Percentiles rank a stretch among this genome's conserved stretches.
phyloP scores from a whole-genome alignment of 2,113 vertebrate species.

The Syrmaticus mikado region DNA sequence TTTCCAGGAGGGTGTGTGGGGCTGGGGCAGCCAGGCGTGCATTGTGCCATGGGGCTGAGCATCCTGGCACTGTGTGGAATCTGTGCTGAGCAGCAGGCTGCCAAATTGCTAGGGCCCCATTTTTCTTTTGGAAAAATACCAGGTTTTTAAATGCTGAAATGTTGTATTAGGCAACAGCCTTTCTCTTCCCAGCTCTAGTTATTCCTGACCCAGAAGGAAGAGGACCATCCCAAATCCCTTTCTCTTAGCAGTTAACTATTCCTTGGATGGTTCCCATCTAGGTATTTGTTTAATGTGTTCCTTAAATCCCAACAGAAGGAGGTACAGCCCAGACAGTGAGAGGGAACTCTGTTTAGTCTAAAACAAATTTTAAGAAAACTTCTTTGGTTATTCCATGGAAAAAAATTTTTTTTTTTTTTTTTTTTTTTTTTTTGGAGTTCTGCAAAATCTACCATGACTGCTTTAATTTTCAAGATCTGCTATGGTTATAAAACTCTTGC shows the following conservation, averaged over 20 bases:
- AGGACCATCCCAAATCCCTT: not conserved
- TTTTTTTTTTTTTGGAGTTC: no score
- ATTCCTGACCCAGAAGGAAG: not conserved
- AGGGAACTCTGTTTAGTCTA: not conserved
- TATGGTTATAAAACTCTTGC: not conserved
- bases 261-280: not conserved
- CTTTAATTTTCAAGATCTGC: not conserved
- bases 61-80: not conserved
- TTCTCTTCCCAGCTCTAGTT: conserved; percentile 1
- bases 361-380: not conserved
- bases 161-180: conserved; percentile 1
- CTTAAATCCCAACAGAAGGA: not conserved
- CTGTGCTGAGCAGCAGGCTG: conserved; percentile 44
- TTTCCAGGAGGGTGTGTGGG: not conserved
- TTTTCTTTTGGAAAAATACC: conserved; percentile 49
- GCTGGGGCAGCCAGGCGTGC: not conserved
- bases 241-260: conserved; percentile 4
- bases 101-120: conserved; percentile 42
- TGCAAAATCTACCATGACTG: not conserved
- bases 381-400: not conserved
- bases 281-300: not conserved
- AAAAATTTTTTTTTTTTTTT: no score
- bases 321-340: not conserved
- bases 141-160: conserved; percentile 32
- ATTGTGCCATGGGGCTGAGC: not conserved